Evolutionary conservation across 2,113 vertebrate genomes (phyloP), one percentile per base, ranked within the genome.

Genomic region (Rhea pennata): DNA sequence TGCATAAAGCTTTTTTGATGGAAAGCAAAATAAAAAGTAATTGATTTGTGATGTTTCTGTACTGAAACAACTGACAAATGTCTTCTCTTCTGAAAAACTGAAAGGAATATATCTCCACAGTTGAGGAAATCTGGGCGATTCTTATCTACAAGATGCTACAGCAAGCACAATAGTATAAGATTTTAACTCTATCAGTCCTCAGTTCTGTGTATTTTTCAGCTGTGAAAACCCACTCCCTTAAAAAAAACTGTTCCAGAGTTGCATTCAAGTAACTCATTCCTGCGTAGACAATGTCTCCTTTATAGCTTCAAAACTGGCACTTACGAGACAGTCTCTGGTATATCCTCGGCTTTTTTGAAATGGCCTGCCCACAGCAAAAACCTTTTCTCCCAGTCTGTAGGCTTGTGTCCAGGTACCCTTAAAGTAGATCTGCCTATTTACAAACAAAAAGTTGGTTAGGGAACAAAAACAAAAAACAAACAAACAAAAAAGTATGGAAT

Each of bases 281-380:
- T 84, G 12, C 2, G 1, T 1, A 78, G 33, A 62, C 40, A 36
- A 33, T 10, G n/a, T 56, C 27, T 77, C 36, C 71, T n/a, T 71
- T 48, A 82, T 26, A 88, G 77, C 14, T 89, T 91, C 62, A 33
- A 29, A 85, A 48, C 24, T 5, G 3, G 31, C 88, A 99, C 99
- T 99, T 98, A 99, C 99, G 99, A 98, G 85, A 99, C 90, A 10
- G 97, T 87, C 80, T 99, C 98, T 91, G 99, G 99, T 87, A 99
- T 99, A 76, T 99, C 98, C 11, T 99, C 99, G 48, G 62, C 46
- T 54, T 98, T 98, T 97, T 99, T 99, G 97, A 98, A 99, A 76
- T 99, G 97, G 50, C 99, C 99, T 9, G 99, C 97, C 99, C 99
- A 99, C 65, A 99, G 0, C 61, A 99, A 85, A 4, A 99, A 96